A percentile compares a stretch with the other conserved stretches of the same genome.
Evolutionary conservation across 2,113 vertebrate species (phyloP).

Genomic region (Pterocles gutturalis): DNA sequence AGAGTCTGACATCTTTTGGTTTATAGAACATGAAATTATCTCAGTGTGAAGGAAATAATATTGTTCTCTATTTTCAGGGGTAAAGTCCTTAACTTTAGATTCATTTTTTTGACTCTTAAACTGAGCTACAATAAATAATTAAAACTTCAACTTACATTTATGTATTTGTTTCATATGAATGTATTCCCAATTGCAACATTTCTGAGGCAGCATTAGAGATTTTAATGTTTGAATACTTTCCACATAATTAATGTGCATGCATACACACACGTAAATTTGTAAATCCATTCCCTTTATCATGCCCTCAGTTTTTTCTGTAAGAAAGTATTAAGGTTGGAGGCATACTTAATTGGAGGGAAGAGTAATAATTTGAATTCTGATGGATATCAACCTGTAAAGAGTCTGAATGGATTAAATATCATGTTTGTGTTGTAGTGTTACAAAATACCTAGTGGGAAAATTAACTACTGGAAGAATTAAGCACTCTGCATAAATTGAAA

Average conservation of each 20-base stretch:
- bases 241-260: neutral
- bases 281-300: neutral
- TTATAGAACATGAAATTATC: neutral
- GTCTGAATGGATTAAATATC: neutral
- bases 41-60: neutral
- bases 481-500: neutral
- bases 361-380: neutral
- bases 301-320: neutral
- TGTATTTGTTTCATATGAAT: neutral
- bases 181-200: neutral
- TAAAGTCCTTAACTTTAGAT: neutral
- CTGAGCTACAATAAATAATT: neutral
- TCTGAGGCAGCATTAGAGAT: neutral
- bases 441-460: neutral
- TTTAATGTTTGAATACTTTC: neutral
- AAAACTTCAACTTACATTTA: neutral
- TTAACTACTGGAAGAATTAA: neutral
- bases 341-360: neutral
- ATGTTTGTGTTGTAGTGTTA: neutral
- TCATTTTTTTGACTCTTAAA: neutral
- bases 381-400: neutral
- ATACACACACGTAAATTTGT: neutral
- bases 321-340: neutral
- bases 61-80: neutral
- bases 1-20: neutral